Evolutionary conservation across 2,888 invertebrate species (phyloP), one percentile per base, ranked within the genome.

Genomic region (Ormyrus pomaceus): DNA sequence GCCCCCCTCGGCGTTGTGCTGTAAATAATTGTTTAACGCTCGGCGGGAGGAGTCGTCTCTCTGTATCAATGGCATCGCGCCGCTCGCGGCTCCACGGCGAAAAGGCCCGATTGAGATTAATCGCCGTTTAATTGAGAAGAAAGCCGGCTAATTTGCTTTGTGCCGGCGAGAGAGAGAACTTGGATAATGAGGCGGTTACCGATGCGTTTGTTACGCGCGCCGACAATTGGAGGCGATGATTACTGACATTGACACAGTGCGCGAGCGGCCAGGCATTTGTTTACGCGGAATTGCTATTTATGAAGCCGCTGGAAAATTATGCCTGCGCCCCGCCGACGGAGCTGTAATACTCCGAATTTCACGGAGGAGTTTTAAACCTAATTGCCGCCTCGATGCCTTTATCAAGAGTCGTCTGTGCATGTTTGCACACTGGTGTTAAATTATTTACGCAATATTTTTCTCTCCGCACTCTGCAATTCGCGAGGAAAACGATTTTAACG

Each of bases 101-200:
- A 19, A 11, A 19, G 19, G 19, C 19, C 19, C 3, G 48, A 64
- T 65, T 65, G 45, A 59, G 45, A 77, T 72, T 59, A 46, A 72
- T 72, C 55, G 56, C 19, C 19, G 6, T 53, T 66, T 65, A 19
- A 65, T 51, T 56, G 71, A 45, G 58, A 56, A 53, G 62, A 64
- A 46, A 46, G 71, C 8, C 45, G 53, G 13, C 11, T 13, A 51
- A 66, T 58, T 59, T 13, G 46, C n/a, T 51, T 56, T 50, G 45
- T 65, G 34, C 7, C 19, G 19, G 19, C 19, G 19, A 19, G 19
- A 19, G 19, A 19, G n/a, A n/a, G 6, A 11, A 34, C 6, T 19
- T 51, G 4, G 6, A 53, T 45, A 53, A 51, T 46, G 13, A 13
- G 46, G 34, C 6, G n/a, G 50, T 11, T 5, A 19, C 51, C 13